Percentiles rank a stretch among this genome's conserved stretches.
Evolutionary conservation across 1,140 invertebrate species (phyloP).

Genomic region (Apolygus lucorum): DNA sequence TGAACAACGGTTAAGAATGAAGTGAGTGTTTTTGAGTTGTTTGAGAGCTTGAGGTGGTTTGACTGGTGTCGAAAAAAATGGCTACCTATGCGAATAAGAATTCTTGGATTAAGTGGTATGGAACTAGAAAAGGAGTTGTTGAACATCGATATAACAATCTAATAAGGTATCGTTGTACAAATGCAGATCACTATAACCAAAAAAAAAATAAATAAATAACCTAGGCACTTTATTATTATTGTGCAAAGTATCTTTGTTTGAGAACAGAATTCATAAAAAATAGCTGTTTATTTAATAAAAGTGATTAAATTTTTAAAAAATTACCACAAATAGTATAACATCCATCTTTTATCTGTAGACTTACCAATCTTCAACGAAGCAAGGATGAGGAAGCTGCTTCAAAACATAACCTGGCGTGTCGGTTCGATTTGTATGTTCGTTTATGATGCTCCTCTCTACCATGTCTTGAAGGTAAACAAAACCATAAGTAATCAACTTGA

Average conservation of each 20-base stretch:
- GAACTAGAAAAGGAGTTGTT: too few species aligned
- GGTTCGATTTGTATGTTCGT: conserved; percentile 40
- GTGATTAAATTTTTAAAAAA: too few species aligned
- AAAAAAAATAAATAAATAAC: neutral
- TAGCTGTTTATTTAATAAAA: neutral
- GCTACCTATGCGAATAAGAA: too few species aligned
- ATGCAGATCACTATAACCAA: neutral
- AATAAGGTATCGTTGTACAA: too few species aligned
- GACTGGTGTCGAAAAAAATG: too few species aligned
- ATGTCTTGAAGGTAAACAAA: conserved; percentile 53
- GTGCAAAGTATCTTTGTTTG: neutral
- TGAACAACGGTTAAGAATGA: too few species aligned
- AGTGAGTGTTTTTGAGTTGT: too few species aligned
- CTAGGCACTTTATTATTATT: neutral
- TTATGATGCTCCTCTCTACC: conserved; percentile 49
- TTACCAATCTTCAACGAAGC: conserved; percentile 49
- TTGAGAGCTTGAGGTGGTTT: too few species aligned
- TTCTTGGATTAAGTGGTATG: too few species aligned
- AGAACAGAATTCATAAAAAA: neutral
- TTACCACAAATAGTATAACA: too few species aligned
- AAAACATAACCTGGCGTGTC: conserved; percentile 37
- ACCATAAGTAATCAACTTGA: conserved; percentile 50
- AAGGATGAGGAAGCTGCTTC: conserved; percentile 53
- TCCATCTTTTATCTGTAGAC: too few species aligned
- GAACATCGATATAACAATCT: too few species aligned